These are phyloP conservation scores for Melieria omissa DNA, from an alignment of 2,888 invertebrate species.

Conservation along the genomic window DNA sequence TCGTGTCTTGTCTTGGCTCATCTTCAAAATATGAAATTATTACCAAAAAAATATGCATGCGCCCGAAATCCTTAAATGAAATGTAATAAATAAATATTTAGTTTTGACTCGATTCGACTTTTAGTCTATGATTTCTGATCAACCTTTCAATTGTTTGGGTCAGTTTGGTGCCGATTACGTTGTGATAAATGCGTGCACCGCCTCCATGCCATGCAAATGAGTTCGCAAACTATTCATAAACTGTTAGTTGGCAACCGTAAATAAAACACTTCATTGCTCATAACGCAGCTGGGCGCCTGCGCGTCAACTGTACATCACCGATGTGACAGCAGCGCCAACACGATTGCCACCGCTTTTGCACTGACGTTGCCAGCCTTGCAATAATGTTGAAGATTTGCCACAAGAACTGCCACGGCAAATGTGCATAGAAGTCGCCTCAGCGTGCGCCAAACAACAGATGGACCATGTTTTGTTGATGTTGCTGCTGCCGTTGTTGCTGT, in stretches of 20 bases:
- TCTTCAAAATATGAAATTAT: too few relatives aligned
- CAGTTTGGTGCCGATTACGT: too few relatives aligned
- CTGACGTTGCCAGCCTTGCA: slow-evolving; percentile 18
- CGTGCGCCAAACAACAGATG: too few relatives aligned
- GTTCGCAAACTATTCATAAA: too few relatives aligned
- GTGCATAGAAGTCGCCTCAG: slow-evolving; percentile 4
- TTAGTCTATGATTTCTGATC: too few relatives aligned
- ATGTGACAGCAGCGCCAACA: slow-evolving; percentile 8
- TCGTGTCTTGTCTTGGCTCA: too few relatives aligned
- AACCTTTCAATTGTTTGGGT: too few relatives aligned
- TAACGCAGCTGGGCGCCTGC: slow-evolving; percentile 36
- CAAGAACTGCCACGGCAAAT: neutral
- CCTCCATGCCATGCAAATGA: neutral
- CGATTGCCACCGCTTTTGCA: neutral
- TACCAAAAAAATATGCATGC: too few relatives aligned
- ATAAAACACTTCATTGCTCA: slow-evolving; percentile 35
- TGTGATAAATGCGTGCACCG: too few relatives aligned
- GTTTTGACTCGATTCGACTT: too few relatives aligned
- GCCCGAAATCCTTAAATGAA: too few relatives aligned
- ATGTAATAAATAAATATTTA: too few relatives aligned
- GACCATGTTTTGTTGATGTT: neutral
- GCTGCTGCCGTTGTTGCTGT: neutral
- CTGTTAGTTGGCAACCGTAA: slow-evolving; percentile 12
- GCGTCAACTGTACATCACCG: slow-evolving; percentile 6
- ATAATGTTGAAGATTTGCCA: slow-evolving; percentile 21